Evolutionary conservation across 2,113 vertebrate genomes (phyloP), one percentile per base, ranked within the genome.

Genomic region (Charadrius vociferus): DNA sequence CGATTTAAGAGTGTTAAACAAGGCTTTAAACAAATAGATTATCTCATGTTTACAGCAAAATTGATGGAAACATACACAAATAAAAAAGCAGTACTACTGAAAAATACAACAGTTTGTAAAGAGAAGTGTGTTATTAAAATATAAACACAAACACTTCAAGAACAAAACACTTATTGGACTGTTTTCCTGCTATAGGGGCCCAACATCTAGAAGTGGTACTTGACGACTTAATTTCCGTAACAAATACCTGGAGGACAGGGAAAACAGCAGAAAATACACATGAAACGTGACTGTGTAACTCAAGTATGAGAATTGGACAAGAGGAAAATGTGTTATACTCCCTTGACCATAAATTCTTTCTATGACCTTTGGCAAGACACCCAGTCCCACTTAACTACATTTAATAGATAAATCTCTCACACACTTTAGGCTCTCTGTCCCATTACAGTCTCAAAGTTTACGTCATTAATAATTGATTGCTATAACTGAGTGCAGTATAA

Each of bases 1-100:
- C n/a, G n/a, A n/a, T n/a, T n/a, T n/a, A n/a, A 97, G 93, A 85
- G 75, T 89, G 95, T 96, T 97, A 96, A 97, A 96, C 41, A 74
- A 89, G 63, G 43, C 71, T 98, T 96, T 96, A 96, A 96, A 97
- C 70, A 97, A 97, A 91, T 32, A 95, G 23, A 88, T 26, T 53
- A 83, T 23, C 15, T 91, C 47, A 77, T 62, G 61, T 84, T 97
- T 91, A 59, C 53, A 79, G 49, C 43, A 83, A 79, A 92, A 96
- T 15, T 70, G 14, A 79, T 65, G 8, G 79, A 91, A 89, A 72
- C 17, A 55, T 12, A 71, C 15, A 62, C n/a, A 85, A 59, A 72
- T 7, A 5, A 83, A 85, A 85, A 45, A 68, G 13, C 20, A 59
- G 9, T 22, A 56, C 10, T 36, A 68, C 20, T 26, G 24, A 91